These are phyloP conservation scores for Mantis religiosa DNA, from an alignment of 2,888 invertebrate species.

Conservation along the genomic window DNA sequence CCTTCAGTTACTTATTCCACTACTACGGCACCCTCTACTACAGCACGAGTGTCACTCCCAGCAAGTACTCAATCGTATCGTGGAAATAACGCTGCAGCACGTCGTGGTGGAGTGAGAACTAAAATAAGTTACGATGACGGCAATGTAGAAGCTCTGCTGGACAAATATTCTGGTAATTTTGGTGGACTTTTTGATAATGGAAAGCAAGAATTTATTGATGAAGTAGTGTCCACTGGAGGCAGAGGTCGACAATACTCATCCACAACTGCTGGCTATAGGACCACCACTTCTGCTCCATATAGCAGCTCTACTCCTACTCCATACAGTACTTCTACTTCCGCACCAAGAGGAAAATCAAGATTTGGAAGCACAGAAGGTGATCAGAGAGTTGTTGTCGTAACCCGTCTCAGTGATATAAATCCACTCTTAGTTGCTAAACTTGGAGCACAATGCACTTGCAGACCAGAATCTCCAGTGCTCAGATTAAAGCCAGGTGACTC, in stretches of 20 bases:
- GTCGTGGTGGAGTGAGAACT: background rate
- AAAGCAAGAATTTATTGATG: conserved; percentile 28
- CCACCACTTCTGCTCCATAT: background rate
- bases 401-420: conserved; percentile 63
- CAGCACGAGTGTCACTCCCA: background rate
- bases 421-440: conserved; percentile 66
- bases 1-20: background rate
- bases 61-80: background rate
- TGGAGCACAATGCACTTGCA: conserved; percentile 69
- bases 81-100: background rate
- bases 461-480: conserved; percentile 33
- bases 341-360: background rate
- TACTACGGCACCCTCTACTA: background rate
- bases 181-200: conserved; percentile 23
- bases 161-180: conserved; percentile 29
- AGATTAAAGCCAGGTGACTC: background rate
- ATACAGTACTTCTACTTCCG: background rate
- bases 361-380: background rate
- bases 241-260: background rate
- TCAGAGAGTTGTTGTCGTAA: conserved; percentile 37
- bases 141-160: conserved; percentile 25
- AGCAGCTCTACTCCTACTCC: background rate
- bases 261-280: background rate
- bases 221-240: conserved; percentile 23
- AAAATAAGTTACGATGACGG: conserved; percentile 7